phyloP scores from a whole-genome alignment of 2,797 vertebrate species.

The Melanotaenia pygmaea region DNA sequence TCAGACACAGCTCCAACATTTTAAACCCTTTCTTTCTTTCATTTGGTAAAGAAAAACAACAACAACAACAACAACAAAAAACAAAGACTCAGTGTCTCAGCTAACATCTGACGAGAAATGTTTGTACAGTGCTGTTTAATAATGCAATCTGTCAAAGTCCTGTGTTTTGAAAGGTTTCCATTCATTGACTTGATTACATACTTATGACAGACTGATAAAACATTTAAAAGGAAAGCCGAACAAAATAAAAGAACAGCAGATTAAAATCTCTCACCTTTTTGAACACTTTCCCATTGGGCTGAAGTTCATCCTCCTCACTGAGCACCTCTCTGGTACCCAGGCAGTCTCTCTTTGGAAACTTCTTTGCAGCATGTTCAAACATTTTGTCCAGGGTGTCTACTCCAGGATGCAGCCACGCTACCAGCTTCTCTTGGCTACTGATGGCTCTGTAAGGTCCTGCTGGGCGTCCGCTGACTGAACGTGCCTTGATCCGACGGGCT shows the following conservation, averaged over 20 bases:
- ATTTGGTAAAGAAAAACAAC: not conserved
- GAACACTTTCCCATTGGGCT: constrained; percentile 96
- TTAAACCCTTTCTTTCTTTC: not conserved
- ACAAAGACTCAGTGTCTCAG: not conserved
- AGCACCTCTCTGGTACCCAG: constrained; percentile 94
- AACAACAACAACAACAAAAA: too few species aligned
- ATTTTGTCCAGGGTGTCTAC: constrained; percentile 94
- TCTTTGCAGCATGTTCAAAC: constrained; percentile 88
- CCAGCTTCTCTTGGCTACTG: constrained; percentile 87
- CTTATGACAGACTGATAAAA: not conserved
- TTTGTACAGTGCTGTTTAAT: not conserved
- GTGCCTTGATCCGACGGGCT: constrained; percentile 89
- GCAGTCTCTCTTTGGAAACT: constrained; percentile 89
- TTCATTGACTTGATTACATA: not conserved
- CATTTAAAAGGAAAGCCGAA: not conserved
- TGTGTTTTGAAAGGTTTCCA: not conserved
- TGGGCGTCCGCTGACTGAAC: constrained; percentile 82
- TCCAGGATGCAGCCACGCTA: constrained; percentile 86
- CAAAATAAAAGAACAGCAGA: not conserved
- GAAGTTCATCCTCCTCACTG: constrained; percentile 96
- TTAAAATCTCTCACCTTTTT: constrained; percentile 90
- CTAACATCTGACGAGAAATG: not conserved
- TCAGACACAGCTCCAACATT: not conserved
- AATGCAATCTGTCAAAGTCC: not conserved
- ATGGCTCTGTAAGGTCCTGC: constrained; percentile 89